Percentiles rank a stretch among this genome's conserved stretches.
Evolutionary conservation across 2,888 invertebrate genomes (phyloP).

Genomic region (Parnassius apollo): DNA sequence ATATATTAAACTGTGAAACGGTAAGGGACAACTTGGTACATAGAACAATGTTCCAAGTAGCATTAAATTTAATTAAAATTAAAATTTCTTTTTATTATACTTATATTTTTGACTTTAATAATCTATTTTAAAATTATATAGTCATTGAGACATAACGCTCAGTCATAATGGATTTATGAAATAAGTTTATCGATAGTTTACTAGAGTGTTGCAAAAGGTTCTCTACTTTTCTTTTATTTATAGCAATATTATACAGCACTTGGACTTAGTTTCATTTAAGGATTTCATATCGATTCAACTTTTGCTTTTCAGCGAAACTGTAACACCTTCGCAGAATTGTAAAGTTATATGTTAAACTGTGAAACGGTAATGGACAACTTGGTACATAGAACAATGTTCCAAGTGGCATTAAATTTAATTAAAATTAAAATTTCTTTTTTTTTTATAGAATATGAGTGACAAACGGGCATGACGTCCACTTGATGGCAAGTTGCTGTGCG

Average conservation of each 20-base stretch:
- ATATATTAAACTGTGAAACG: not conserved
- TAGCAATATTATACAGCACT: constrained; percentile 55
- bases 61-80: too few species aligned
- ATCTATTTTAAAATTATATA: constrained; percentile 5
- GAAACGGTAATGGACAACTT: too few species aligned
- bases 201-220: constrained; percentile 32
- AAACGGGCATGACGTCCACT: too few species aligned
- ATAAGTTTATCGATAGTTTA: constrained; percentile 50
- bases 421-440: too few species aligned
- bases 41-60: too few species aligned
- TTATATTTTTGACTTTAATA: too few species aligned
- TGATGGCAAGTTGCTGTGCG: too few species aligned
- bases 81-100: too few species aligned
- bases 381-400: too few species aligned
- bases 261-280: constrained; percentile 36
- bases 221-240: constrained; percentile 57
- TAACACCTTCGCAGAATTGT: not conserved
- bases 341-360: not conserved
- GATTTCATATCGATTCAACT: constrained; percentile 29
- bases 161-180: constrained; percentile 43
- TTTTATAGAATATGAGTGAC: too few species aligned
- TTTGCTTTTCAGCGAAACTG: constrained; percentile 19
- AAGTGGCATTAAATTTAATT: too few species aligned
- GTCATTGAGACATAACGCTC: not conserved
- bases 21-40: too few species aligned